These are phyloP conservation scores for Phrynosoma platyrhinos DNA, from an alignment of 2,113 vertebrate species.

Conservation along the genomic window DNA sequence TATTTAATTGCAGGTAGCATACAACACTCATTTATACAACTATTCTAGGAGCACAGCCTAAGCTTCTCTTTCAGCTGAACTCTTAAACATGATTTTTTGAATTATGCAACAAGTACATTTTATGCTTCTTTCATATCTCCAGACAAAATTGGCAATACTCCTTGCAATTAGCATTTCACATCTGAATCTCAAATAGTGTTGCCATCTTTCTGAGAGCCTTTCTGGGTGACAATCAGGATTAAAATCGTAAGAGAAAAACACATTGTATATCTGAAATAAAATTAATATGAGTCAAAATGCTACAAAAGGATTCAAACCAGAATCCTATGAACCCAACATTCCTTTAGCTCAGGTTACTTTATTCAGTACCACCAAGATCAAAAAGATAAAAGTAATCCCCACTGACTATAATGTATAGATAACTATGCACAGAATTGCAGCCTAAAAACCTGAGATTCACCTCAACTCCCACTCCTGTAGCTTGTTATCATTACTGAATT, in stretches of 20 bases:
- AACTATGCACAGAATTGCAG: neutral
- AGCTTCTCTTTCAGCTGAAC: neutral
- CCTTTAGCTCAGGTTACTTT: neutral
- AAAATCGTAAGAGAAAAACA: neutral
- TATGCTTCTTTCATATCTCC: neutral
- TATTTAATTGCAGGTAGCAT: constrained; percentile 12
- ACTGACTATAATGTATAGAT: neutral
- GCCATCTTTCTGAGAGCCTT: neutral
- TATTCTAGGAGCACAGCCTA: neutral
- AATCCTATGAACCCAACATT: neutral
- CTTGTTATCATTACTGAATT: no score
- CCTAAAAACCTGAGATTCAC: neutral
- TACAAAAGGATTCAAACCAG: neutral
- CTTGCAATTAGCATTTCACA: neutral
- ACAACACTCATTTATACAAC: neutral
- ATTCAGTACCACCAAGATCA: neutral
- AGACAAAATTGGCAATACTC: neutral
- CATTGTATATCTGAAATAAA: neutral
- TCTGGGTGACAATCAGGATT: neutral
- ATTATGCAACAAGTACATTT: neutral
- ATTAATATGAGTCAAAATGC: neutral
- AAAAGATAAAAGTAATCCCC: no score
- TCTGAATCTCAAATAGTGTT: neutral
- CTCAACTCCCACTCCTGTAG: no score
- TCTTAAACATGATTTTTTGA: neutral